Percentiles rank a stretch among this genome's conserved stretches.
Evolutionary conservation across 2,888 invertebrate genomes (phyloP).

Genomic region (Hyposoter didymator): DNA sequence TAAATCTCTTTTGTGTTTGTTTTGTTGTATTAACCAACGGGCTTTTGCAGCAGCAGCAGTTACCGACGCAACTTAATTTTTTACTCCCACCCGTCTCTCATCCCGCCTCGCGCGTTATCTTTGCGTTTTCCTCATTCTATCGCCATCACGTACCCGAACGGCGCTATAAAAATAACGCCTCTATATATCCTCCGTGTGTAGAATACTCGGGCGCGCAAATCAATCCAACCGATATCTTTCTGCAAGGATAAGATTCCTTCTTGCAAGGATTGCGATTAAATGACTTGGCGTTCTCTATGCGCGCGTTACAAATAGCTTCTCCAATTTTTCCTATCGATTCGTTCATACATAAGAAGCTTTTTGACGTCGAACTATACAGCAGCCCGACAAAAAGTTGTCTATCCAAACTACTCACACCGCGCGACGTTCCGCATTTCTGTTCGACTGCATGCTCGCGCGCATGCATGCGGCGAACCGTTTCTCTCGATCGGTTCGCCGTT

Average conservation of each 20-base stretch:
- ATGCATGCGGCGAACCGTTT: conserved; percentile 20
- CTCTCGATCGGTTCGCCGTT: conserved; percentile 58
- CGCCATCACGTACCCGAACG: not conserved
- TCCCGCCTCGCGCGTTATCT: not conserved
- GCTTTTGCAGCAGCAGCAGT: conserved; percentile 3
- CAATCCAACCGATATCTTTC: not conserved
- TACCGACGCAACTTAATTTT: not conserved
- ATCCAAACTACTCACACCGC: conserved; percentile 18
- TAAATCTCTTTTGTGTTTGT: conserved; percentile 10
- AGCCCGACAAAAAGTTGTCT: conserved; percentile 62
- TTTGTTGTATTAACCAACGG: not conserved
- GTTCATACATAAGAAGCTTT: conserved; percentile 51
- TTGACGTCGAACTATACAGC: conserved; percentile 48
- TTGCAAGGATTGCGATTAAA: not conserved
- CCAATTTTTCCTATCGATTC: conserved; percentile 4
- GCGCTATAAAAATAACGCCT: not conserved
- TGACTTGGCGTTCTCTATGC: not conserved
- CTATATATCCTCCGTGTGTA: not conserved
- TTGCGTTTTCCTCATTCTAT: not conserved
- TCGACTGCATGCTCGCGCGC: not conserved
- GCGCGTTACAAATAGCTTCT: not conserved
- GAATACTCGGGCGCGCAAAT: not conserved
- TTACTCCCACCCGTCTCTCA: not conserved
- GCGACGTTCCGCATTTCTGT: not conserved
- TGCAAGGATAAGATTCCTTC: not conserved